Evolutionary conservation across 1,140 invertebrate species (phyloP), one percentile per base, ranked within the genome.

Genomic region (Drosophila setifemur): DNA sequence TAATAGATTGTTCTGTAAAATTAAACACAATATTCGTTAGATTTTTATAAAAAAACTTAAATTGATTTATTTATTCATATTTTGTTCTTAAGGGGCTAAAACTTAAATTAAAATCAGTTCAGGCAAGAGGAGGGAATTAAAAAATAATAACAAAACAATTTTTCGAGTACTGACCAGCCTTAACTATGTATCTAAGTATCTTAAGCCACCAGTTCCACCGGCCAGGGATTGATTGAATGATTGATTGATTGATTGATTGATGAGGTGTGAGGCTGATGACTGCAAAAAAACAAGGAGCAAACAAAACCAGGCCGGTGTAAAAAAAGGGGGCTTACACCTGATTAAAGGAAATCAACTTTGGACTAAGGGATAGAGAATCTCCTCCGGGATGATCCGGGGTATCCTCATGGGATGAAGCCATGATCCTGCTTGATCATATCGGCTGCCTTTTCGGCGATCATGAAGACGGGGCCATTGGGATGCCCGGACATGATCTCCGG

Each of bases 381-480:
- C 4, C 23, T 8, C 14, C 12, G 1, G 0, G 12, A 7, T 11
- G 12, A 5, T 4, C n/a, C n/a, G n/a, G n/a, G n/a, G n/a, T n/a
- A n/a, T n/a, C n/a, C n/a, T 52, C 31, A 81, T 8, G 60, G 90
- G 90, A 93, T 88, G 11, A 66, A 90, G 16, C 88, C 88, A 48
- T 90, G 58, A 61, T 92, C 92, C 60, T 92, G 77, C 55, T 94
- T 94, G 21, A 94, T 92, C 83, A 94, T 92, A 83, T 95, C 94
- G 0, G 94, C 91, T 0, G 91, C 92, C 85, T 95, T 95, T 70
- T 96, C 95, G 1, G 92, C 95, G 18, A 96, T 95, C 95, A 95
- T 95, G 50, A 93, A 94, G 0, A 91, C 91, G 0, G 93, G 93
- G 4, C 92, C 91, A 75, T 94, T 94, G 0, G 93, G 95, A 79